phyloP scores from a whole-genome alignment of 2,888 invertebrate species.

The Toxonevra muliebris region DNA sequence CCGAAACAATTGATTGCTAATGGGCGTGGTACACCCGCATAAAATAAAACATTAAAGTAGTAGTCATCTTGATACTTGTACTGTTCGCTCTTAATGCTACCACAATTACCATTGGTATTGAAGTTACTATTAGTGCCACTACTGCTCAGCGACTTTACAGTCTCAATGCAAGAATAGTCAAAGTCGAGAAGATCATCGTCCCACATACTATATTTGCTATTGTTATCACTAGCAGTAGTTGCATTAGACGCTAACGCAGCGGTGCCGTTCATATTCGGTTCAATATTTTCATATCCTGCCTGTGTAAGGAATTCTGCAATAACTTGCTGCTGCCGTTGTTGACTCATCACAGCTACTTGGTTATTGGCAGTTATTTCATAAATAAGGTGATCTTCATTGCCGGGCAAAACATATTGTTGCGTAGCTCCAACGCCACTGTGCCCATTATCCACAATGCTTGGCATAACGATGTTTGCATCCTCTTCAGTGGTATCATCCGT shows the following conservation, averaged over 20 bases:
- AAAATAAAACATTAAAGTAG: constrained; percentile 54
- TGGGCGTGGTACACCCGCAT: constrained; percentile 53
- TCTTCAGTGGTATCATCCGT: constrained; percentile 47
- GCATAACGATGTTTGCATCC: constrained; percentile 8
- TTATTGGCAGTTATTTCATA: constrained; percentile 56
- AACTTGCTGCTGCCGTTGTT: constrained; percentile 56
- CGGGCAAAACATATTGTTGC: constrained; percentile 38
- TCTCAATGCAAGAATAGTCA: constrained; percentile 55
- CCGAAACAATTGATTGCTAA: constrained; percentile 57
- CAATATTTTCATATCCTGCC: constrained; percentile 52
- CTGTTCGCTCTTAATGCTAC: constrained; percentile 36
- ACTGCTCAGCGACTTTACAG: constrained; percentile 43
- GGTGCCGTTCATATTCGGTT: constrained; percentile 25
- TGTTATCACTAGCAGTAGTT: neutral
- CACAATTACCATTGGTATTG: constrained; percentile 14
- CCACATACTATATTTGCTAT: neutral
- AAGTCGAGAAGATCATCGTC: constrained; percentile 35
- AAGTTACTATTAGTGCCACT: constrained; percentile 30
- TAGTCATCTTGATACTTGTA: constrained; percentile 52
- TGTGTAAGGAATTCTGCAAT: constrained; percentile 57
- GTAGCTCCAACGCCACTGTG: constrained; percentile 12
- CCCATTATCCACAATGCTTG: neutral
- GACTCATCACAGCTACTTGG: constrained; percentile 54
- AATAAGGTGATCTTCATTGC: constrained; percentile 44
- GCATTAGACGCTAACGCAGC: too few relatives aligned